Evolutionary conservation across 2,888 invertebrate species (phyloP).

Genomic region (Ctena decussata): DNA sequence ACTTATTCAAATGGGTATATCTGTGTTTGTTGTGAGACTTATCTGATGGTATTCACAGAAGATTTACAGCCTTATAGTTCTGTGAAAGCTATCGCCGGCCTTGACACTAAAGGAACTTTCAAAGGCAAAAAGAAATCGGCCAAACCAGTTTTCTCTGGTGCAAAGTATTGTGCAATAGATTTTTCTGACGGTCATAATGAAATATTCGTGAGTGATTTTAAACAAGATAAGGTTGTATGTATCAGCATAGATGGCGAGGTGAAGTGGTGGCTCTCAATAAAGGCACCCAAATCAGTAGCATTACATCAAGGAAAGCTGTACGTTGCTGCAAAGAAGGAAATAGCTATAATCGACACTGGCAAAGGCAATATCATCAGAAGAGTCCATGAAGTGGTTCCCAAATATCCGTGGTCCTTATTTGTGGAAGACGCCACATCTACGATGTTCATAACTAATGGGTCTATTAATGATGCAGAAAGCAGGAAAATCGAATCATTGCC

Average conservation of each 20-base stretch:
- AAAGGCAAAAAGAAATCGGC: neutral
- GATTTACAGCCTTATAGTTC: neutral
- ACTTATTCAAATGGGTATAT: neutral
- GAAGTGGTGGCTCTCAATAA: neutral
- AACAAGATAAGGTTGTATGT: neutral
- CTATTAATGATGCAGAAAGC: neutral
- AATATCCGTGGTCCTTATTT: neutral
- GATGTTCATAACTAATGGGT: neutral
- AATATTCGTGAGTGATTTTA: neutral
- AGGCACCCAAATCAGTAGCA: neutral
- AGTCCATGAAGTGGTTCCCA: neutral
- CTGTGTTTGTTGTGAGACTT: neutral
- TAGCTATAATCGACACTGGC: neutral
- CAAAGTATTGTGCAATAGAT: neutral
- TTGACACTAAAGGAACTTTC: neutral
- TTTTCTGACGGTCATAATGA: neutral
- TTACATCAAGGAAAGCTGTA: neutral
- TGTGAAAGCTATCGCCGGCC: neutral
- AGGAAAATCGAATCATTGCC: neutral
- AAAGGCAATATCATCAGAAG: neutral
- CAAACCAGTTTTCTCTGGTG: slow-evolving; percentile 4
- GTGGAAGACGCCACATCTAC: neutral
- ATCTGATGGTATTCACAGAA: neutral
- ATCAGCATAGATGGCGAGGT: neutral
- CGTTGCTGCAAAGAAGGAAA: neutral